These are phyloP conservation scores for Rhynchophorus ferrugineus DNA, from an alignment of 1,140 invertebrate species.

Conservation along the genomic window DNA sequence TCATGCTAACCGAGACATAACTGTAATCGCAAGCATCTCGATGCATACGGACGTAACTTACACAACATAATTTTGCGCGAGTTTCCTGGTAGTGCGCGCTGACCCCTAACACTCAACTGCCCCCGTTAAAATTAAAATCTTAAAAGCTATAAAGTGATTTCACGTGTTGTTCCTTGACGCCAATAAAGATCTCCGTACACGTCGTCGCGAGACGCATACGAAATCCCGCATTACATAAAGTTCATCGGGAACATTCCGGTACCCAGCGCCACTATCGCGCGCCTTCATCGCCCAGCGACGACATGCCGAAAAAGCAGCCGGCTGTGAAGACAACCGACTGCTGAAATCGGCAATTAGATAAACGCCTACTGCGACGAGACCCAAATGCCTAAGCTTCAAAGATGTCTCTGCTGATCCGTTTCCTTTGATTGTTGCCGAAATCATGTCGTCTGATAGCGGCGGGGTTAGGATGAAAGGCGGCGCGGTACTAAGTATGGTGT, in stretches of 20 bases:
- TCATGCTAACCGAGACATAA: too few species aligned
- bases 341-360: conserved; percentile 24
- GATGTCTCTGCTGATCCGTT: conserved; percentile 18
- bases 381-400: conserved; percentile 17
- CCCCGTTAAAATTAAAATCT: too few species aligned
- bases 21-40: too few species aligned
- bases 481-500: too few species aligned
- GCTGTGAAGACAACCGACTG: conserved; percentile 18
- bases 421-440: conserved; percentile 22
- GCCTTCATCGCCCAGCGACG: conserved; percentile 9
- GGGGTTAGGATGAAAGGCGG: too few species aligned
- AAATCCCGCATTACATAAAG: conserved; percentile 16
- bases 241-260: conserved; percentile 6
- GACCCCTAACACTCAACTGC: too few species aligned
- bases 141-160: conserved; percentile 8
- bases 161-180: conserved; percentile 3
- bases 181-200: conserved; percentile 15
- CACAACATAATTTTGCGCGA: too few species aligned
- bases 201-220: conserved; percentile 12
- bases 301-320: conserved; percentile 22
- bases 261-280: background rate
- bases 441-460: conserved; percentile 9
- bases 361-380: conserved; percentile 20
- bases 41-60: too few species aligned
- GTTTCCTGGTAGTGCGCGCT: too few species aligned